Base-by-base conservation (phyloP, 2,113 vertebrate genomes). In the Calidris pygmaea region DNA sequence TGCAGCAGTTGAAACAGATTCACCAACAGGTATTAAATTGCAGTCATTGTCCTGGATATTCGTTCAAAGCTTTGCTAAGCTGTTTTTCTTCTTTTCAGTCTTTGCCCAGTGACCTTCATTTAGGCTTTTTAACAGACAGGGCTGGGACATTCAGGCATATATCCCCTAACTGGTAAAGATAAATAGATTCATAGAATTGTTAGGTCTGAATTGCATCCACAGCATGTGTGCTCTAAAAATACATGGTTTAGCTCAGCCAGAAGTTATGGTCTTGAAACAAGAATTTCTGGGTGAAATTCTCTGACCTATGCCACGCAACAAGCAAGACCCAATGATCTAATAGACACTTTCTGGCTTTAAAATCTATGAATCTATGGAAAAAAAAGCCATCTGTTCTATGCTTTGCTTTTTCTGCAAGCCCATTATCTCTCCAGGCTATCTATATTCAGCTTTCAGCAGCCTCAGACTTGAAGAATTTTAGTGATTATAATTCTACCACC, bases 111-210 rank as follows among this genome's bases (percentile, higher is more conserved):
- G 85, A 90, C 90, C 79, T 96, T 96, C 75, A 86, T 86, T 88
- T 81, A 74, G 63, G 32, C 63, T 77, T 87, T 92, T 90, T 66
- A 96, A 91, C 14, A 74, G 59, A 37, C 41, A 60, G 59, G 45
- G 12, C 67, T 77, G 55, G 72, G 87, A 92, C 48, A 86, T 47
- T 9, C 52, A 86, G 72, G 52, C 52, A 65, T 63, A 52, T 74
- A 9, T 88, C 16, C 52, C 56, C 41, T 80, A 74, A 85, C 85
- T 84, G 85, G 79, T 75, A 90, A 96, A 94, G 87, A 63, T 71
- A 90, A 94, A 83, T 39, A 96, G 68, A 96, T 94, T 88, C 59
- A 81, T 92, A 88, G 87, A 90, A 90, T 48, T 56, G 75, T 74
- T 90, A 45, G 68, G 47, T 86, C 88, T 86, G 79, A 92, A 94